These are phyloP conservation scores for Bambusicola thoracicus DNA, from an alignment of 2,113 vertebrate genomes.

Conservation along the genomic window DNA sequence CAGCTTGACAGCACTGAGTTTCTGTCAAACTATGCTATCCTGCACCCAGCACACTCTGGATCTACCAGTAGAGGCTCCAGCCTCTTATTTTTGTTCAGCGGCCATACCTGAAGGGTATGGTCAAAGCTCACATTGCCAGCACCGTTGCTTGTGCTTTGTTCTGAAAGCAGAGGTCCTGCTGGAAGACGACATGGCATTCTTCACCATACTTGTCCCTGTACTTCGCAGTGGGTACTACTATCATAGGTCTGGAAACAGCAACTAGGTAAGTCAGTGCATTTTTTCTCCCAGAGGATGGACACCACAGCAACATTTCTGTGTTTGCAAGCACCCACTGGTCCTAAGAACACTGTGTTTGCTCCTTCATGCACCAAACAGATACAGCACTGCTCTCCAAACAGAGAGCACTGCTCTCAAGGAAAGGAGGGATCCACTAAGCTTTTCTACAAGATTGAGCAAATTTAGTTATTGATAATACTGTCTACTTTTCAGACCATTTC, in stretches of 20 bases:
- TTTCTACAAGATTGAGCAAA: not conserved
- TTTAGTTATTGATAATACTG: not conserved
- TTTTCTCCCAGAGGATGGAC: not conserved
- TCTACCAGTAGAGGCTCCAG: not conserved
- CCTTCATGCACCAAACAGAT: accelerated
- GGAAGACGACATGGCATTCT: not conserved
- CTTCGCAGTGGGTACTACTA: not conserved
- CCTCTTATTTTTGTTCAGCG: not conserved
- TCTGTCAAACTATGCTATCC: accelerated
- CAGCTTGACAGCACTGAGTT: not conserved
- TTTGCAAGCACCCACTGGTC: not conserved
- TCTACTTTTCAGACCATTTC: not conserved
- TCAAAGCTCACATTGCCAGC: not conserved
- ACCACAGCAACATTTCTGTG: accelerated
- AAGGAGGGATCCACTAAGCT: not conserved
- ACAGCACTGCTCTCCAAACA: not conserved
- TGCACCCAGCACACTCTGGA: not conserved
- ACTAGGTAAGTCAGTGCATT: not conserved
- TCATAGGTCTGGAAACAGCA: not conserved
- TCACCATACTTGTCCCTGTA: accelerated
- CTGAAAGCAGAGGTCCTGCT: not conserved
- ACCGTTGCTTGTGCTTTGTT: not conserved
- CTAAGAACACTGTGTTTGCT: accelerated
- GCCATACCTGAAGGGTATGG: accelerated
- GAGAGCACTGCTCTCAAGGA: not conserved